These are phyloP conservation scores for Nothura maculosa DNA, from an alignment of 2,797 vertebrate species.

Conservation along the genomic window DNA sequence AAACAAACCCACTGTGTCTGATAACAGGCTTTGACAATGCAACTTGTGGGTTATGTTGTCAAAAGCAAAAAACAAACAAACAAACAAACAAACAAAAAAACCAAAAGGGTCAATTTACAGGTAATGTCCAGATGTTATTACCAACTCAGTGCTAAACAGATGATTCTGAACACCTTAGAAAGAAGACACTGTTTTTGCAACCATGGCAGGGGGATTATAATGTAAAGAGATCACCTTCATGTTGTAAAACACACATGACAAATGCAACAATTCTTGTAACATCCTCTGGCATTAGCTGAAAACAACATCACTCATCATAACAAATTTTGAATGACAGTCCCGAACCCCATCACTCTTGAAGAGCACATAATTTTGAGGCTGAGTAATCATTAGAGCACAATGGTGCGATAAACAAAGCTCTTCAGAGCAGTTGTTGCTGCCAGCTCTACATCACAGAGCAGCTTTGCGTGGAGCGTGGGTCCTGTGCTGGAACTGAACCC, in stretches of 20 bases:
- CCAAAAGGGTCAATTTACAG: neutral
- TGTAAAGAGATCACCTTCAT: constrained; percentile 30
- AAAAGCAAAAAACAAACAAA: too few species aligned
- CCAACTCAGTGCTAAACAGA: constrained; percentile 7
- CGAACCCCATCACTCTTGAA: constrained; percentile 16
- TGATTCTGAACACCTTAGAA: constrained; percentile 41
- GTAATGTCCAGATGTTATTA: constrained; percentile 22
- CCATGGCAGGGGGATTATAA: neutral
- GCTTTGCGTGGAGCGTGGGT: neutral
- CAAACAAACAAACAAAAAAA: too few species aligned
- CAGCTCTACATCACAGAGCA: neutral
- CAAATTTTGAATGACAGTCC: constrained; percentile 62
- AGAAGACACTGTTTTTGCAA: constrained; percentile 44
- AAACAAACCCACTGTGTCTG: neutral
- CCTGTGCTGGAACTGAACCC: neutral
- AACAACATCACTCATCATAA: constrained; percentile 32
- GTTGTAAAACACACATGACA: constrained; percentile 30
- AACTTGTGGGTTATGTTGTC: neutral
- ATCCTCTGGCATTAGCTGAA: constrained; percentile 36
- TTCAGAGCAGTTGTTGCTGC: neutral
- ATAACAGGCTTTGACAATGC: neutral
- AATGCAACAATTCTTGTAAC: constrained; percentile 48
- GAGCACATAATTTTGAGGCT: constrained; percentile 43
- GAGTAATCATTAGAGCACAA: constrained; percentile 51
- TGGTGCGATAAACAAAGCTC: constrained; percentile 50